Evolutionary conservation across 2,113 vertebrate species (phyloP), one percentile per base, ranked within the genome.

Genomic region (Struthio camelus): DNA sequence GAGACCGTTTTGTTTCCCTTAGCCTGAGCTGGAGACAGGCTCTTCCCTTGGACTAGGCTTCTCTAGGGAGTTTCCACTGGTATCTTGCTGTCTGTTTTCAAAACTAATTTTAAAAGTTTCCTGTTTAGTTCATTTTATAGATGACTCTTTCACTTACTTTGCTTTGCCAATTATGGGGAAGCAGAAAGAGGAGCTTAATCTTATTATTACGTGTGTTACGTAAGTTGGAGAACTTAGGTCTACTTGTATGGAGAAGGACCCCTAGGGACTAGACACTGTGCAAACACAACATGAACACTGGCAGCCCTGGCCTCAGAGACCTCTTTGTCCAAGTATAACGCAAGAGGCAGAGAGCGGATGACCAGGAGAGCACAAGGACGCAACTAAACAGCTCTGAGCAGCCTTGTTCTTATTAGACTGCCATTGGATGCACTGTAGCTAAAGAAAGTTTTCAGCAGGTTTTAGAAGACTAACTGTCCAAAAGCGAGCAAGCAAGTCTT

Each of bases 231-330:
- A 80, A 6, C 5, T 18, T 36, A 59, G 27, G 7, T 0, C 0
- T 25, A 19, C 1, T 2, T 17, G 4, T 61, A 22, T 1, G 28
- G 64, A 28, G 7, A 4, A 22, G 53, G 25, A 44, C 1, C 4
- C 38, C n/a, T 22, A 10, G 38, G 76, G 40, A 59, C 30, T 13
- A 61, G 36, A 27, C 36, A 6, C n/a, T 44, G 69, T 16, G 24
- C 2, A 3, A 89, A 56, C 10, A 9, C 13, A 25, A 2, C 25
- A 9, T 20, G n/a, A 32, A 18, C 34, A 51, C 6, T 28, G 50
- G 5, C 34, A 85, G 44, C 18, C 38, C 9, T 5, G 3, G 40
- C 32, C 32, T 20, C 69, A 50, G 11, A 23, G 11, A 24, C 20
- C 14, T 88, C 27, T 15, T 51, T 53, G 10, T 28, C 51, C 24